These are phyloP conservation scores for Gila orcuttii DNA, from an alignment of 2,113 vertebrate species.

Conservation along the genomic window DNA sequence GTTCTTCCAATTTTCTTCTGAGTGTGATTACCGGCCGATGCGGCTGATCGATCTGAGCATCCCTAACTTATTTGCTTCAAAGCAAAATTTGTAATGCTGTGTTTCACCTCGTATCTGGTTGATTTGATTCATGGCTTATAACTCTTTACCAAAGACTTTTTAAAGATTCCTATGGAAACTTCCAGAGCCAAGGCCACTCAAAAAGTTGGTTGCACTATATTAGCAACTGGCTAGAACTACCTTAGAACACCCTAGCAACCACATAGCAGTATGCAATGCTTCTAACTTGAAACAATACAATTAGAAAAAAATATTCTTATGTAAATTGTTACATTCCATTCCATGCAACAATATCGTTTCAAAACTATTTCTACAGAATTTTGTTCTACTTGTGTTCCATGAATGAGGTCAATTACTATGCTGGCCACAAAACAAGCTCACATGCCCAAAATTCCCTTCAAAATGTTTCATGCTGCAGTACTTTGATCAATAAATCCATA, in stretches of 20 bases:
- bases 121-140: neutral
- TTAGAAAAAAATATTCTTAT: neutral
- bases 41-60: too few relatives aligned
- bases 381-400: neutral
- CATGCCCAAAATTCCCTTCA: slow-evolving; percentile 12
- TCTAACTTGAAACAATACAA: too few relatives aligned
- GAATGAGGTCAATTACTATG: neutral
- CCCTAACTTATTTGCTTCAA: neutral
- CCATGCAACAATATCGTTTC: neutral
- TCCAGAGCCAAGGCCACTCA: neutral
- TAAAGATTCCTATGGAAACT: neutral
- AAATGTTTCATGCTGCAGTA: neutral
- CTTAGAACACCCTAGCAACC: too few relatives aligned
- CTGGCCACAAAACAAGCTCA: slow-evolving; percentile 7
- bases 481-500: slow-evolving; percentile 29
- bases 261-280: too few relatives aligned
- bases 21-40: too few relatives aligned
- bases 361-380: neutral
- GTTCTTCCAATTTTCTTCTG: too few relatives aligned
- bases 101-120: neutral
- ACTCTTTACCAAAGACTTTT: neutral
- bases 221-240: too few relatives aligned
- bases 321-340: neutral
- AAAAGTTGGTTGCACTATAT: too few relatives aligned
- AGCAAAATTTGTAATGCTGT: neutral